Evolutionary conservation across 2,888 invertebrate species (phyloP).

Genomic region (Xylocampa areola): DNA sequence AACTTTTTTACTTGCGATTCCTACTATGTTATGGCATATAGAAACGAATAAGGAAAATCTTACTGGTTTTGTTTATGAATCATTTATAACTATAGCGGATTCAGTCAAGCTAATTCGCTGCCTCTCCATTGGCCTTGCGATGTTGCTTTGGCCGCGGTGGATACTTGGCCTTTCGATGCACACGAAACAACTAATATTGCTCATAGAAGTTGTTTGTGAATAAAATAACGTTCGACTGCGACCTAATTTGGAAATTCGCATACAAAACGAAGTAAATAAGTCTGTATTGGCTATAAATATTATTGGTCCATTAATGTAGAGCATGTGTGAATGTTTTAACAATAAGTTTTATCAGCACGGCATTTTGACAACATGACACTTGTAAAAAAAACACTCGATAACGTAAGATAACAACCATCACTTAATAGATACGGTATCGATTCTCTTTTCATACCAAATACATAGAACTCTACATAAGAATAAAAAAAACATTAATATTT

Average conservation of each 20-base stretch:
- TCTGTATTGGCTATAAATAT: slow-evolving; percentile 8
- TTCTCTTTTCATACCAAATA: slow-evolving; percentile 48
- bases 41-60: slow-evolving; percentile 62
- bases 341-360: slow-evolving; percentile 20
- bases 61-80: slow-evolving; percentile 60
- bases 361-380: slow-evolving; percentile 43
- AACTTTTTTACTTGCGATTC: neutral
- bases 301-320: slow-evolving; percentile 9
- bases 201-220: slow-evolving; percentile 46
- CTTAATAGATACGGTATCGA: slow-evolving; percentile 59
- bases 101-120: slow-evolving; percentile 59
- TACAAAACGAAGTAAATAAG: slow-evolving; percentile 21
- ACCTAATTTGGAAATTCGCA: slow-evolving; percentile 34
- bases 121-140: slow-evolving; percentile 76
- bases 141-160: slow-evolving; percentile 65
- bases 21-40: neutral
- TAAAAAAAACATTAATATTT: slow-evolving; percentile 27
- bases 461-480: slow-evolving; percentile 26
- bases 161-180: slow-evolving; percentile 66
- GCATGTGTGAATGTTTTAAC: slow-evolving; percentile 22
- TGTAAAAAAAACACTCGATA: slow-evolving; percentile 51
- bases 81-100: slow-evolving; percentile 57
- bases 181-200: slow-evolving; percentile 58
- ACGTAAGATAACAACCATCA: slow-evolving; percentile 60
- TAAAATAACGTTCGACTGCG: slow-evolving; percentile 30